phyloP scores from a whole-genome alignment of 1,140 invertebrate species.

The Diprion similis region DNA sequence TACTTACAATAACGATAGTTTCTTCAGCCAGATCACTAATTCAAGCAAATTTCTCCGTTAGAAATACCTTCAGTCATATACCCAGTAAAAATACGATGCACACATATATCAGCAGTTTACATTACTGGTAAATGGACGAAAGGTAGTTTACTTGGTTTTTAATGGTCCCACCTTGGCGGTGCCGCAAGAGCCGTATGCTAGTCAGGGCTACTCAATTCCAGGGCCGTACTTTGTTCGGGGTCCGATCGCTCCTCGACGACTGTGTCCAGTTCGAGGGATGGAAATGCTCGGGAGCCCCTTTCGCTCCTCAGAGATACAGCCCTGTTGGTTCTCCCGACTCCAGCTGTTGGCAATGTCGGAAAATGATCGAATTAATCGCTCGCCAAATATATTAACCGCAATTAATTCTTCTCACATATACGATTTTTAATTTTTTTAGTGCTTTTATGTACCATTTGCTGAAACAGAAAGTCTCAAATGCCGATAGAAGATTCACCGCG shows the following conservation, averaged over 20 bases:
- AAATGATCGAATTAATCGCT: no score
- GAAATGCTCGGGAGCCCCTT: constrained; percentile 70
- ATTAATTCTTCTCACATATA: not conserved
- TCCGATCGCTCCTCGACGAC: constrained; percentile 81
- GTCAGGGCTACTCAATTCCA: constrained; percentile 56
- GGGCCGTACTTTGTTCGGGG: constrained; percentile 70
- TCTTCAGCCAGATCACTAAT: no score
- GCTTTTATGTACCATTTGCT: no score
- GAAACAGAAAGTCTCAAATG: no score
- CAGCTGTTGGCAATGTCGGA: constrained; percentile 36
- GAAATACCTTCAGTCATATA: not conserved
- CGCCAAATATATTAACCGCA: not conserved
- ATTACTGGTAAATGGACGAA: not conserved
- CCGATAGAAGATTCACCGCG: no score
- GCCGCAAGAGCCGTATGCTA: constrained; percentile 52
- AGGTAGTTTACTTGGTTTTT: constrained; percentile 5
- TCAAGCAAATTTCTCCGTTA: no score
- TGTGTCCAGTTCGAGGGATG: constrained; percentile 78
- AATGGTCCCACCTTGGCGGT: constrained; percentile 43
- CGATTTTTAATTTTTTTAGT: no score
- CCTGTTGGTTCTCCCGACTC: constrained; percentile 65
- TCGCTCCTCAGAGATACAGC: constrained; percentile 71
- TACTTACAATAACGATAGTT: no score
- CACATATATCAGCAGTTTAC: not conserved
- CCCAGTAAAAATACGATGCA: not conserved